Evolutionary conservation across 2,113 vertebrate species (phyloP).

Genomic region (Sciurus niger): DNA sequence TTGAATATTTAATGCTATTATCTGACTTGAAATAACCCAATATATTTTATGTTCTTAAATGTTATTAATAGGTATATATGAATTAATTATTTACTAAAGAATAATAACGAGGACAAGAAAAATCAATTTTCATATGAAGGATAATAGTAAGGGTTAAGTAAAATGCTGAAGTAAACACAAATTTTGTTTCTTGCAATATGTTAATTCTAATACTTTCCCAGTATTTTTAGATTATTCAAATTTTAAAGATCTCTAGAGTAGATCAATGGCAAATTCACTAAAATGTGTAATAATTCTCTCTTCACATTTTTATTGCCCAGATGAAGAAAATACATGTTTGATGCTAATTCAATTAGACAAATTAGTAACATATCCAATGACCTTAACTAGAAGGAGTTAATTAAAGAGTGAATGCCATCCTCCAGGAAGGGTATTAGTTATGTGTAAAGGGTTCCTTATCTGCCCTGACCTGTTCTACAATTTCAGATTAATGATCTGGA

Average conservation of each 20-base stretch:
- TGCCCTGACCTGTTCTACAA: not conserved
- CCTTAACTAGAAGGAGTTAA: slow-evolving; percentile 2
- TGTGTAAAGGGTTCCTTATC: not conserved
- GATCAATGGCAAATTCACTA: not conserved
- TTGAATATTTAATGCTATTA: slow-evolving; percentile 1
- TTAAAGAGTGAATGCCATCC: slow-evolving; percentile 22
- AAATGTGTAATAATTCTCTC: not conserved
- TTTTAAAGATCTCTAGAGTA: not conserved
- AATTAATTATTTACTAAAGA: not conserved
- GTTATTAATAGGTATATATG: not conserved
- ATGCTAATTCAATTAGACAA: slow-evolving; percentile 46
- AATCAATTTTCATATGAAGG: not conserved
- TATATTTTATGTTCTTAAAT: not conserved
- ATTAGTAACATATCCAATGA: not conserved
- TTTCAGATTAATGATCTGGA: slow-evolving; percentile 20
- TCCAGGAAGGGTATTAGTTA: slow-evolving; percentile 22
- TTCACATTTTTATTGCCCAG: slow-evolving; percentile 18
- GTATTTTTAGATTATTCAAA: not conserved
- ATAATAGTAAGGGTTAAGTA: not conserved
- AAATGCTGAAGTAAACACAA: not conserved
- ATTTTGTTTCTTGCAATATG: not conserved
- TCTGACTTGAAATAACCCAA: not conserved
- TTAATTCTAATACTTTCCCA: not conserved
- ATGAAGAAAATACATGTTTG: slow-evolving; percentile 22
- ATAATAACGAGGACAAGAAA: not conserved